Evolutionary conservation across 2,797 vertebrate species (phyloP), one percentile per base, ranked within the genome.

Genomic region (Lepus oiostolus): DNA sequence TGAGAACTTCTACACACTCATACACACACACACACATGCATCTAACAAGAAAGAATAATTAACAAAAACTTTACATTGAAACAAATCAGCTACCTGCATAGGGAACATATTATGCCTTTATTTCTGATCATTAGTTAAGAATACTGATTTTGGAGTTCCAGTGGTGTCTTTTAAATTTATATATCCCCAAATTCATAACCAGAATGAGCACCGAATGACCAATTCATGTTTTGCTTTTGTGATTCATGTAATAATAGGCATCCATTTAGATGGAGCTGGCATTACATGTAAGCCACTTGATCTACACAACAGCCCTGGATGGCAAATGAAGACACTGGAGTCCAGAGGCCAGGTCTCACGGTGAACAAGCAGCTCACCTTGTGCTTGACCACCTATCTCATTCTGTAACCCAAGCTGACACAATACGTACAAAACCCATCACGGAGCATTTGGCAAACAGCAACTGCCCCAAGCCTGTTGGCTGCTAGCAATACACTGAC

Each of bases 171-270:
- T 28, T 22, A 6, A 32, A 60, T 60, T 8, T 22, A 14, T 11
- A 21, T 58, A 38, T 4, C 50, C 50, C 58, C 47, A 79, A 85
- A 86, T 50, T 80, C 58, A 60, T 79, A 63, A 60, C 22, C 42
- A 80, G 32, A 22, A 35, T 32, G 50, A 74, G 60, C 5, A 72
- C 5, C 7, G 28, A 42, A 70, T 90, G 85, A 52, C 28, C 52
- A 70, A 95, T 82, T 77, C 76, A 22, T 2, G 16, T 42, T 35
- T 81, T 63, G 21, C 14, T 81, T 92, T 87, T 79, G 13, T 74
- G 26, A 91, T 81, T 28, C 12, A 95, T 68, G 22, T 38, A 63
- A 30, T 68, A 77, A 70, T 16, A 89, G 5, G 5, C 7, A 52
- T 28, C 83, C 13, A 35, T 26, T 21, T 54, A 9, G 13, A 30